Evolutionary conservation across 2,888 invertebrate genomes (phyloP), one percentile per base, ranked within the genome.

Genomic region (Petrolisthes manimaculis): DNA sequence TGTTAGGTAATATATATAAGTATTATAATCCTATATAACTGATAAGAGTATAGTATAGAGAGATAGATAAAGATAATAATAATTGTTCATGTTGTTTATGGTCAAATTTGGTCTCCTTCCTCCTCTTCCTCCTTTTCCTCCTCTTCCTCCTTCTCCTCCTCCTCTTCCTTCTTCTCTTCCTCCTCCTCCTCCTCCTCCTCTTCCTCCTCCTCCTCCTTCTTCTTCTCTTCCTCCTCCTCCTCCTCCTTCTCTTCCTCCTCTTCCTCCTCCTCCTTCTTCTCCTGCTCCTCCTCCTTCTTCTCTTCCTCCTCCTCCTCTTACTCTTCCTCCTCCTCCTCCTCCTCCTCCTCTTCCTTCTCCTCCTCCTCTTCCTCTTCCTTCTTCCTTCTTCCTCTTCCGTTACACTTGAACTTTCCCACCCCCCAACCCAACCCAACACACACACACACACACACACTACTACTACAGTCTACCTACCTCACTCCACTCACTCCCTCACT

Each of bases 171-270:
- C 54, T 54, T 53, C 77, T 77, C 77, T 5, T 53, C 5, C 77
- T 51, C 4, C 53, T 51, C 53, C 75, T 77, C 77, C 51, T 77
- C 54, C 77, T 54, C 54, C 77, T 53, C 77, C 77, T 77, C 77
- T 77, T n/a, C 18, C 77, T 77, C 77, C 54, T 54, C 54, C 54
- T 53, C n/a, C 77, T 77, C 77, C 77, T n/a, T 51, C 54, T 54
- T 51, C 54, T 53, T 77, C 51, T 53, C 54, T 77, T 54, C 77
- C 51, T 77, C 77, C 77, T 51, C 77, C 18, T 54, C 18, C 77
- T 77, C 77, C 77, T 77, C 77, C 77, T 77, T 53, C 77, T 53
- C 51, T 77, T 77, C 77, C 54, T 53, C 77, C 54, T 77, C 77
- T 53, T 77, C 77, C 24, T 54, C 54, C 77, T 18, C 54, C 54